Evolutionary conservation across 2,888 invertebrate genomes (phyloP), one percentile per base, ranked within the genome.

Genomic region (Hydrotaea cyrtoneurina): DNA sequence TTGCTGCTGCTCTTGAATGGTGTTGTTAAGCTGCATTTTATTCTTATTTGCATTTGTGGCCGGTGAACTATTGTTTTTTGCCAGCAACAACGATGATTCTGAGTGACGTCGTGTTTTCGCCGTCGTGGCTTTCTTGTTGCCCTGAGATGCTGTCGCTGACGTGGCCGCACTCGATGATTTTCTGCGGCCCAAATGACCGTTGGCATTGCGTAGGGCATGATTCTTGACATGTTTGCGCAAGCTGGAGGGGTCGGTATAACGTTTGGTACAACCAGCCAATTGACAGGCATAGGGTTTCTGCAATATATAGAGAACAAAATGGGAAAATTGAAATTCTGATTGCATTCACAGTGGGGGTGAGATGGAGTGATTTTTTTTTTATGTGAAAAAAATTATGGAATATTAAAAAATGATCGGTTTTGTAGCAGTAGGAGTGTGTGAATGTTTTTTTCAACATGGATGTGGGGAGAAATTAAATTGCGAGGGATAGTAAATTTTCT

Each of bases 261-360:
- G 95, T 92, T 98, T 98, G 7, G 95, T 95, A 90, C 98, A 98
- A 0, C 97, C 98, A 0, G 94, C 93, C 19, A 97, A 95, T 88
- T 97, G 97, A 88, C 98, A 98, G 0, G 97, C 97, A 92, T 98
- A 98, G 0, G 98, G 98, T 93, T 98, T 97, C 96, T 98, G 93
- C 43, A 93, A 31, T n/a, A 93, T 82, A 59, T 4, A 69, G 17
- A 15, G 0, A 53, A 73, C 10, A 72, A 55, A 69, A 62, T 26
- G 26, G 19, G 0, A 36, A 50, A 57, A 69, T 53, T 57, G n/a
- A 72, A 77, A 57, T 11, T 39, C 11, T 11, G 10, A 39, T 39
- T 39, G 39, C 39, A 8, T 39, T 31, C 2, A n/a, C n/a, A n/a
- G n/a, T n/a, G n/a, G n/a, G n/a, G n/a, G n/a, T n/a, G n/a, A n/a